phyloP scores from a whole-genome alignment of 2,113 vertebrate species.

The Eira barbara region DNA sequence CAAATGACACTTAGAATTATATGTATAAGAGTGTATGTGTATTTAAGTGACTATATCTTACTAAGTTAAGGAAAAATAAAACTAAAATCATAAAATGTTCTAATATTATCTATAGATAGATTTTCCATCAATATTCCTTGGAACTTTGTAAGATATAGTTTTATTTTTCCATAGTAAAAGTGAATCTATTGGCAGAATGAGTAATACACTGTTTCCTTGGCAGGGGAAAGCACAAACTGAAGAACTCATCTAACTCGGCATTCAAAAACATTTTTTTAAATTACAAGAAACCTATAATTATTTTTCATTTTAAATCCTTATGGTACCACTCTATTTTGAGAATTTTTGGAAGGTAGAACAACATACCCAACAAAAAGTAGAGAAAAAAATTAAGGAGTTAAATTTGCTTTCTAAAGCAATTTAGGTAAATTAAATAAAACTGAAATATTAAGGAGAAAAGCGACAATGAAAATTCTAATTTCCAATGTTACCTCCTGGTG shows the following conservation, averaged over 20 bases:
- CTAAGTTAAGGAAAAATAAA: neutral
- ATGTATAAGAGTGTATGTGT: neutral
- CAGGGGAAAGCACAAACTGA: neutral
- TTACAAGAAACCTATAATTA: neutral
- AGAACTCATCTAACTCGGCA: neutral
- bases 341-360: neutral
- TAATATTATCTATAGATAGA: neutral
- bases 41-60: neutral
- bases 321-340: neutral
- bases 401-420: neutral
- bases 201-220: neutral
- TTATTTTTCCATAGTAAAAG: neutral
- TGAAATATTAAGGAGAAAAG: neutral
- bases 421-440: neutral
- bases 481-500: neutral
- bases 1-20: neutral
- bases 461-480: constrained; percentile 2
- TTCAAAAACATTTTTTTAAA: neutral
- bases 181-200: neutral
- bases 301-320: neutral
- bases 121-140: neutral
- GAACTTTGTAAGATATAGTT: neutral
- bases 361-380: neutral
- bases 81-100: neutral
- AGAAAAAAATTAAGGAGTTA: neutral